These are phyloP conservation scores for Tyria jacobaeae DNA, from an alignment of 2,888 invertebrate genomes.

Conservation along the genomic window DNA sequence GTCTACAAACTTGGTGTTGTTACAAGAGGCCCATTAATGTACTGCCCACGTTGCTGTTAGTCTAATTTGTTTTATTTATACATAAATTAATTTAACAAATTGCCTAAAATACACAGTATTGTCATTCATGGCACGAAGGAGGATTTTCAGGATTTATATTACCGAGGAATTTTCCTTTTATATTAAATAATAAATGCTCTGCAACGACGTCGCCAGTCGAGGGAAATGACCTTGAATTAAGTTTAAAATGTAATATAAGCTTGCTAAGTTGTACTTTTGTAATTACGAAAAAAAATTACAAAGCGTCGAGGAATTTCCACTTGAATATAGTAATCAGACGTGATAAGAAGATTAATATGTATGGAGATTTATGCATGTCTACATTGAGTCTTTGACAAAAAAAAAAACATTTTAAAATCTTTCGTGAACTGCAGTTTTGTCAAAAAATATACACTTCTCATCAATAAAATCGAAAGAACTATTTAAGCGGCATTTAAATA, in stretches of 20 bases:
- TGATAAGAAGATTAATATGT: neutral
- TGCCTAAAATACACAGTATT: conserved; percentile 20
- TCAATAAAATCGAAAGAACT: too few species aligned
- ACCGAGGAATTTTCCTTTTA: conserved; percentile 20
- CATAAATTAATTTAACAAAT: conserved; percentile 10
- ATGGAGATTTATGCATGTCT: neutral
- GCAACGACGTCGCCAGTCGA: conserved; percentile 13
- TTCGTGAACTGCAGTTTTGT: neutral
- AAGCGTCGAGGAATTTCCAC: neutral
- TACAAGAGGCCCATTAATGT: too few species aligned
- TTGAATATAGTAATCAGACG: neutral
- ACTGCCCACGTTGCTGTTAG: neutral
- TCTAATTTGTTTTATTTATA: conserved; percentile 3
- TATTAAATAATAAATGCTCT: conserved; percentile 23
- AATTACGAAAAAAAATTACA: neutral
- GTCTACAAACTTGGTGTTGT: too few species aligned
- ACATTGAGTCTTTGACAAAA: neutral
- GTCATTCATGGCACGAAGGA: conserved; percentile 33
- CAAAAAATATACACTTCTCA: neutral
- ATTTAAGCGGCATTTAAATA: too few species aligned
- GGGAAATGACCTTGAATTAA: conserved; percentile 22
- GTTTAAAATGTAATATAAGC: conserved; percentile 12
- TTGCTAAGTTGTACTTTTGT: conserved; percentile 3
- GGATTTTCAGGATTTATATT: conserved; percentile 26
- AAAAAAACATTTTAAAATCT: neutral